Base-by-base conservation (phyloP, 2,113 vertebrate species). In the Jacana jacana region DNA sequence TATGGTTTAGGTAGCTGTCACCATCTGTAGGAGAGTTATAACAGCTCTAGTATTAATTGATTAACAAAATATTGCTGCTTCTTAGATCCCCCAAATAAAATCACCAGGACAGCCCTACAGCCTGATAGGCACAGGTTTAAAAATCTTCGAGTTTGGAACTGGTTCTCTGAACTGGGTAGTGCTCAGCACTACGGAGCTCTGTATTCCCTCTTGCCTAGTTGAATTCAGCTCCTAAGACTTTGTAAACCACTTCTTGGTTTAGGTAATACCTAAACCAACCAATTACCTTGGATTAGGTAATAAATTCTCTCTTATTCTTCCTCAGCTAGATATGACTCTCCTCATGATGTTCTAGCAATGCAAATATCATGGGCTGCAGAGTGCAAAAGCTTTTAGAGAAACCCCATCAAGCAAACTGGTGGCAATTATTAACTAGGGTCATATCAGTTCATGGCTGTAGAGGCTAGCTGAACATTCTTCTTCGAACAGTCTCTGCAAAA, bases 101-200 rank as follows among this genome's bases (percentile, higher is more conserved):
- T 1, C 0, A n/a, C 4, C 25, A 70, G 66, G 24, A 39, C 5
- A 23, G 4, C 9, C 12, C 44, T 46, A 25, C 8, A 66, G 13
- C 28, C 40, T 27, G 28, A 15, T 0, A 60, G 42, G 30, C 25
- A 6, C 13, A 61, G n/a, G 33, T 5, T 91, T 73, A 42, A 35
- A 69, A 60, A 61, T 51, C 28, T 83, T 78, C 58, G 58, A 20
- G 3, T 69, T 46, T 81, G 46, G 52, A 81, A 3, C 25, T 89
- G 12, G 16, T 63, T 17, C n/a, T 81, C 52, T 81, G 63, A 44
- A 25, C n/a, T 55, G 19, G 11, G 44, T 5, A 30, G n/a, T 49
- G 37, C n/a, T 70, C 30, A 54, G 17, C 31, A 19, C 2, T 23
- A 3, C 11, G 11, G 57, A 86, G 61, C 57, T 83, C 31, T 66